Conservation (phyloP, 2,797 vertebrate genomes). For the Rhinoraja longicauda region DNA sequence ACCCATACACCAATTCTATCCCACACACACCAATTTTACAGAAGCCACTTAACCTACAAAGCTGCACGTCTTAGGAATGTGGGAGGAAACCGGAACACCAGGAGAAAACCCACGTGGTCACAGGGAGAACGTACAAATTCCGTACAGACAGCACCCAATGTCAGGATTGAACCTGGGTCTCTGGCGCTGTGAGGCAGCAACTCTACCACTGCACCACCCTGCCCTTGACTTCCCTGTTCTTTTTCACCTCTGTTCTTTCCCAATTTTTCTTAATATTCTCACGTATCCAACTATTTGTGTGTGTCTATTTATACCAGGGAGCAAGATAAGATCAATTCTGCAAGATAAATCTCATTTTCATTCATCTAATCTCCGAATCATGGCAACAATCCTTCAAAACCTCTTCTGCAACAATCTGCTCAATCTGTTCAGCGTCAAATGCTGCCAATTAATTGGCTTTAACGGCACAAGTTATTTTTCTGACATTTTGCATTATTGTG, state of each 20-base stretch:
- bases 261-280: background rate
- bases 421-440: background rate
- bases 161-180: too few relatives aligned
- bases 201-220: background rate
- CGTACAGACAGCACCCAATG: too few relatives aligned
- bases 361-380: constrained; percentile 6
- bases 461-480: background rate
- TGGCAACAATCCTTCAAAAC: background rate
- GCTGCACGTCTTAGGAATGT: too few relatives aligned
- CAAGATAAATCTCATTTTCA: background rate
- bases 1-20: too few relatives aligned
- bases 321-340: background rate
- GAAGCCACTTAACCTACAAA: too few relatives aligned
- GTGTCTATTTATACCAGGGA: background rate
- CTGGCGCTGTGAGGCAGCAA: too few relatives aligned
- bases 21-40: too few relatives aligned
- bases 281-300: background rate
- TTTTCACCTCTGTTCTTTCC: background rate
- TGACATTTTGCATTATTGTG: background rate
- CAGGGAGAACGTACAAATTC: too few relatives aligned
- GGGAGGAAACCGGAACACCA: too few relatives aligned
- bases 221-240: background rate
- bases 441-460: background rate
- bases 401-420: background rate
- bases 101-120: too few relatives aligned